Conservation (phyloP, 2,113 vertebrate species). For the Cryptotis parvus region DNA sequence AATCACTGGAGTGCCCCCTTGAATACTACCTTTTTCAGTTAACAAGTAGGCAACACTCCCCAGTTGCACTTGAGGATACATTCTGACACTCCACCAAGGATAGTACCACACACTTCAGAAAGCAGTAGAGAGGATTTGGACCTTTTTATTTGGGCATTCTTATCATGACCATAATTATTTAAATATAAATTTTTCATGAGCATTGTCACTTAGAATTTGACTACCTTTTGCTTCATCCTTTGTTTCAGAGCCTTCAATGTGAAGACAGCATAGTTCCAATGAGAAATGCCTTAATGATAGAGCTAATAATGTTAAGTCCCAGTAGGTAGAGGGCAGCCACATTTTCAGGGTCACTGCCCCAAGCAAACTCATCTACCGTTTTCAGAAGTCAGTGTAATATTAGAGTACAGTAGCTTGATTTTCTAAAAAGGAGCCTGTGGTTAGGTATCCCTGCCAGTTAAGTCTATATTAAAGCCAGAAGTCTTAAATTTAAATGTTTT, state of each 20-base stretch:
- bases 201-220: not conserved
- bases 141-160: not conserved
- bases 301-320: not conserved
- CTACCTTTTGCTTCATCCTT: constrained; percentile 26
- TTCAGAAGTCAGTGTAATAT: too few species aligned
- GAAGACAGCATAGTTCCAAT: constrained; percentile 55
- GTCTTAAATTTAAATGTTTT: constrained; percentile 47
- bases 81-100: too few species aligned
- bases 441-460: not conserved
- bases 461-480: too few species aligned
- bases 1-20: too few species aligned
- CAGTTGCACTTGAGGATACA: too few species aligned
- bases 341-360: not conserved
- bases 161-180: not conserved
- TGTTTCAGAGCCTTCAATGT: constrained; percentile 47
- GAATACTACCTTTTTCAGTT: too few species aligned
- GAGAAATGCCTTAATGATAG: constrained; percentile 17
- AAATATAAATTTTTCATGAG: constrained; percentile 27
- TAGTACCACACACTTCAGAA: too few species aligned
- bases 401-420: too few species aligned
- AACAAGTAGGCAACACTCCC: too few species aligned
- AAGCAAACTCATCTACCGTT: constrained; percentile 12
- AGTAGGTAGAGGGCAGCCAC: not conserved
- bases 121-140: too few species aligned
- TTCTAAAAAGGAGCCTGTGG: not conserved